A percentile compares a stretch with the other conserved stretches of the same genome.
Conservation (phyloP, 2,888 invertebrate species). For the Argyra leucocephala region DNA sequence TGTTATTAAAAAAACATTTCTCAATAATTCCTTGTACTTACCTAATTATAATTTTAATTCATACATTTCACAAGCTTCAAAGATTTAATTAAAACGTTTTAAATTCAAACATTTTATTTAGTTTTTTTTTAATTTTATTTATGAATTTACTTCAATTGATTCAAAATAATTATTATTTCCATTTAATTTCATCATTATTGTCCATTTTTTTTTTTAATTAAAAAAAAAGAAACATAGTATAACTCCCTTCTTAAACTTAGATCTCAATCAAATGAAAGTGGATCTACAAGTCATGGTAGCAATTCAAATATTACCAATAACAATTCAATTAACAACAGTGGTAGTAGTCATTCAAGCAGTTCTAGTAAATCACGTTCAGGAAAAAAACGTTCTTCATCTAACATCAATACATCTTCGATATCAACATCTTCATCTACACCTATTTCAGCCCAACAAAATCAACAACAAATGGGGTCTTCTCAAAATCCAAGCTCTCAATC, state of each 20-base stretch:
- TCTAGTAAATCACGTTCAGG: slow-evolving; percentile 34
- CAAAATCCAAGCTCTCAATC: neutral
- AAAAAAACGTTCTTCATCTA: slow-evolving; percentile 39
- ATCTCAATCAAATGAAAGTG: slow-evolving; percentile 25
- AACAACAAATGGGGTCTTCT: neutral
- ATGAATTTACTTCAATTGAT: no score
- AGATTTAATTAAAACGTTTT: no score
- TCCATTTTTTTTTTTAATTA: neutral
- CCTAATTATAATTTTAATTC: no score
- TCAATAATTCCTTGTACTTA: no score
- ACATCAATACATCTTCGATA: slow-evolving; percentile 23
- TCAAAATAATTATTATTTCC: no score
- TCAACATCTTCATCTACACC: slow-evolving; percentile 19
- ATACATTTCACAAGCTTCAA: no score
- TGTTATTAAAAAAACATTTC: no score
- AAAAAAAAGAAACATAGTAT: neutral
- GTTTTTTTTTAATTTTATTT: no score
- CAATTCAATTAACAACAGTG: neutral
- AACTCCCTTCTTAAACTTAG: slow-evolving; percentile 17
- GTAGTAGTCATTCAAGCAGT: neutral
- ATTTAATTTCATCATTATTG: neutral
- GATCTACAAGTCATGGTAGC: neutral
- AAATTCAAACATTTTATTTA: no score
- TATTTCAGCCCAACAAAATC: neutral
- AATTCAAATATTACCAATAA: neutral